Percentiles rank a stretch among this genome's conserved stretches.
phyloP scores from a whole-genome alignment of 2,888 invertebrate genomes.

The Teinopalpus imperialis region DNA sequence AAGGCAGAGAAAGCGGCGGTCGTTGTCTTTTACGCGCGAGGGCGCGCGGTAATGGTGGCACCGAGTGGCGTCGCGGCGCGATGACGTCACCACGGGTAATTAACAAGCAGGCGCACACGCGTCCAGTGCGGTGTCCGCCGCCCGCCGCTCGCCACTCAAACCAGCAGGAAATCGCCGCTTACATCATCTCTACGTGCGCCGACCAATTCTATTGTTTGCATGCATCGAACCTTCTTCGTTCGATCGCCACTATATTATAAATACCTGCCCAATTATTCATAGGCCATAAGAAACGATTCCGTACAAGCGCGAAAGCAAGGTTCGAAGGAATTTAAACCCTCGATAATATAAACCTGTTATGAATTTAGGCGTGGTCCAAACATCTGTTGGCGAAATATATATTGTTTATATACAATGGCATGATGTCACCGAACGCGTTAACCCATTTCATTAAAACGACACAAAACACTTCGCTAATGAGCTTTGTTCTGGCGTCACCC shows the following conservation, averaged over 20 bases:
- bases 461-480: constrained; percentile 25
- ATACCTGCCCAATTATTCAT: constrained; percentile 9
- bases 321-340: not conserved
- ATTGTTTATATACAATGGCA: not conserved
- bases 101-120: constrained; percentile 53
- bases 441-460: constrained; percentile 24
- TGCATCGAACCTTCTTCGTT: constrained; percentile 19
- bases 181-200: constrained; percentile 68
- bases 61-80: constrained; percentile 50
- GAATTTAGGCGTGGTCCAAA: constrained; percentile 9
- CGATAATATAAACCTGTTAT: constrained; percentile 3
- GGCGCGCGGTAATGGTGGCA: constrained; percentile 68
- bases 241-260: constrained; percentile 11
- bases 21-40: constrained; percentile 79
- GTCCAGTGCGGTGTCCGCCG: too few relatives aligned
- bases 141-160: constrained; percentile 48
- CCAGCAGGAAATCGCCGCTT: constrained; percentile 73
- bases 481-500: constrained; percentile 21
- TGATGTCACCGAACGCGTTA: constrained; percentile 25
- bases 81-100: constrained; percentile 74
- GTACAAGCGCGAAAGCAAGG: not conserved
- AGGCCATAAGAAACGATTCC: not conserved
- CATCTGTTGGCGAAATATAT: constrained; percentile 5
- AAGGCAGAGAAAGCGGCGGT: constrained; percentile 73
- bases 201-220: constrained; percentile 49